A percentile compares a stretch with the other conserved stretches of the same genome.
Evolutionary conservation across 2,113 vertebrate species (phyloP).

Genomic region (Catharus minimus): DNA sequence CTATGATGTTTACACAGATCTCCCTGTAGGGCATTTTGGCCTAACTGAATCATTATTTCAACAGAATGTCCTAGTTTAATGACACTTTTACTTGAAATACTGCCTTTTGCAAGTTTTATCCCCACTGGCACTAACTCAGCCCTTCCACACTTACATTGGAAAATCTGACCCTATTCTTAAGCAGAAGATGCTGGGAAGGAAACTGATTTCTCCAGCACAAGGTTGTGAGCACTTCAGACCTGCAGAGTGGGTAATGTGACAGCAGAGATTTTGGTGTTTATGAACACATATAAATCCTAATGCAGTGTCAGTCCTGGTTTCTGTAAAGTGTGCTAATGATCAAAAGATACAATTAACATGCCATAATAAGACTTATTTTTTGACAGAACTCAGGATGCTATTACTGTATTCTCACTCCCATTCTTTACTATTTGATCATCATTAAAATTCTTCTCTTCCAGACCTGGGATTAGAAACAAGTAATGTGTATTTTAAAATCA

Average conservation of each 20-base stretch:
- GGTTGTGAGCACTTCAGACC: neutral
- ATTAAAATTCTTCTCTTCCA: neutral
- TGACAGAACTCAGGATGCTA: neutral
- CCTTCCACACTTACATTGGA: neutral
- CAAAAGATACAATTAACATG: neutral
- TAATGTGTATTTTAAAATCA: neutral
- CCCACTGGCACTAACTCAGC: neutral
- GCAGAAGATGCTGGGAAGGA: neutral
- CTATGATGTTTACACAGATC: slow-evolving; percentile 27
- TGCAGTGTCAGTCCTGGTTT: neutral
- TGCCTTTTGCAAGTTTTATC: slow-evolving; percentile 19
- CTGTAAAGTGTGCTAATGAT: neutral
- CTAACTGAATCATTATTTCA: slow-evolving; percentile 40
- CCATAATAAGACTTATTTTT: neutral
- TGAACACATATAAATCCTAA: neutral
- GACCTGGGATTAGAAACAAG: neutral
- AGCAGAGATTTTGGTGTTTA: neutral
- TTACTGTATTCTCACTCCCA: neutral
- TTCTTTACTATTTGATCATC: neutral
- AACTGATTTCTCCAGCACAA: neutral
- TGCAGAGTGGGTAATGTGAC: neutral
- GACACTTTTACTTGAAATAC: slow-evolving; percentile 29
- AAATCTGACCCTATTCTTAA: neutral
- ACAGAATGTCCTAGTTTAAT: slow-evolving; percentile 16
- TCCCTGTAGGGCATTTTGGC: slow-evolving; percentile 42